Evolutionary conservation across 1,140 invertebrate genomes (phyloP), one percentile per base, ranked within the genome.

Genomic region (Bilobella aurantiaca): DNA sequence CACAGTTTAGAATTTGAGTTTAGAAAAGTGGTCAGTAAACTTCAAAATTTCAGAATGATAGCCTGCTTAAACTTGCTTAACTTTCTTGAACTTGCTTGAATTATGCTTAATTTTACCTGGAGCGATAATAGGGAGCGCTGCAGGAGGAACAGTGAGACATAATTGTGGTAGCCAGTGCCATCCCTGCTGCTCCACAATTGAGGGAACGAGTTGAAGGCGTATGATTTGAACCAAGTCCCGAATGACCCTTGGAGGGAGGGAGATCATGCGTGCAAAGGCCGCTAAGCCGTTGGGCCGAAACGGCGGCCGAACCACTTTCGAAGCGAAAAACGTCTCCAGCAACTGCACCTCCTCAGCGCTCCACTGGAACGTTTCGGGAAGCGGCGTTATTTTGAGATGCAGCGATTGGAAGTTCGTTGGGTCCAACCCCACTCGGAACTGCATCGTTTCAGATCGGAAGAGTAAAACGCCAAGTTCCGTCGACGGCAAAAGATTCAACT

Each of bases 211-310:
- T 74, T 94, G 90, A 23, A 92, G 75, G 69, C 86, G 84, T 84
- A 93, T 91, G 63, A 94, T 88, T 78, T 91, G 86, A 64, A 96
- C 85, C 74, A 94, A 91, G 77, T 96, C 91, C 75, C 92, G 91
- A 2, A 96, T 82, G 23, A 95, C 88, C 70, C 88, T 86, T 3
- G 84, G 82, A 12, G 91, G 90, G 62, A 89, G 84, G 73, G 87
- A 89, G 61, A 96, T 79, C 75, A 93, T 84, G 57, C 85, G 84
- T 61, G 85, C 85, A 78, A 95, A 94, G 18, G 90, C 88, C 69
- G 84, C 84, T 65, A 96, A 79, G 1, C 89, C 85, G 72, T 90
- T 92, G 0, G 90, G 89, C 74, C 93, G 91, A 78, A 90, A 96
- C 0, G 93, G 93, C 60, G 84, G 90, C 58, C 83, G 84, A 57